A percentile compares a stretch with the other conserved stretches of the same genome.
phyloP scores from a whole-genome alignment of 37 sponge, comb jelly and placozoan species.

The Petrosia ficiformis region DNA sequence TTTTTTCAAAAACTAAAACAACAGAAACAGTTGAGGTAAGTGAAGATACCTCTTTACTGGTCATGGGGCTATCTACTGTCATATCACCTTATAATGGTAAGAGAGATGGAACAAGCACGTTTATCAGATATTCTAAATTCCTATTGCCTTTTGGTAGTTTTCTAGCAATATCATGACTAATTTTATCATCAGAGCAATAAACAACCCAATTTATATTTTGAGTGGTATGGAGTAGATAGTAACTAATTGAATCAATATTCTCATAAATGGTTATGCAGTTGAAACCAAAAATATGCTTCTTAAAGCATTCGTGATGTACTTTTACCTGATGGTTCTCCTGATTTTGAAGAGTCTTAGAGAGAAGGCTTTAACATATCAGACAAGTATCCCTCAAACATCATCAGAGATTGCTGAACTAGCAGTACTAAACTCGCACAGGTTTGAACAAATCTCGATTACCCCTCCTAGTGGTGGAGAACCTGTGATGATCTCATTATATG shows the following conservation, averaged over 20 bases:
- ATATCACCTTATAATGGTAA: no score
- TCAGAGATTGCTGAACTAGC: conserved; percentile 5
- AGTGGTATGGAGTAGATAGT: neutral
- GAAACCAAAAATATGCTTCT: neutral
- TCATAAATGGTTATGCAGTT: no score
- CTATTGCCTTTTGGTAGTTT: neutral
- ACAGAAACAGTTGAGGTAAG: no score
- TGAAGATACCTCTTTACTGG: no score
- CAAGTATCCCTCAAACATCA: neutral
- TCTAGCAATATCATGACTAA: neutral
- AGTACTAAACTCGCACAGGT: neutral
- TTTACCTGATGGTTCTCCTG: neutral
- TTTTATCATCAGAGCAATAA: neutral
- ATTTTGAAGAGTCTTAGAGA: neutral
- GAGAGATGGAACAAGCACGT: no score
- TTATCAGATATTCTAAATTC: neutral
- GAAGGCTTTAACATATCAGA: neutral
- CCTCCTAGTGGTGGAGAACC: neutral
- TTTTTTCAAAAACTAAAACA: no score
- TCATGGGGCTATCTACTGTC: no score
- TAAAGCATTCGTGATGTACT: no score
- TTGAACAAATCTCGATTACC: neutral
- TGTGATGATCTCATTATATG: neutral
- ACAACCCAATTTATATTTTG: neutral
- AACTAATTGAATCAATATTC: neutral